These are phyloP conservation scores for Neogobius melanostomus DNA, from an alignment of 2,113 vertebrate genomes.

Conservation along the genomic window DNA sequence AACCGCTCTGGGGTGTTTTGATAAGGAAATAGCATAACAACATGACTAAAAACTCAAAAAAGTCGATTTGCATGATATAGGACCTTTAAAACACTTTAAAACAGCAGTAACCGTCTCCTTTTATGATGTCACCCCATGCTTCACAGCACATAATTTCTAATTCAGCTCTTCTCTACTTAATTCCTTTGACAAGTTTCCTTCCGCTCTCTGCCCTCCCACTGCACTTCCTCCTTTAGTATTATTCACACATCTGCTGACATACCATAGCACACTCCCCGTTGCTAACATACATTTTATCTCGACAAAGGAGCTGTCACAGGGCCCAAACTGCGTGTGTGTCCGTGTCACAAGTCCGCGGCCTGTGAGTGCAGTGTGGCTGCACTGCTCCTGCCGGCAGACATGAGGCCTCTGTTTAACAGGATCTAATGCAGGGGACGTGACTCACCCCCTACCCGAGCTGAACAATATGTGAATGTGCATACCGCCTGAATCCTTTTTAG, in stretches of 20 bases:
- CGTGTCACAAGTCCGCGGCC: constrained; percentile 45
- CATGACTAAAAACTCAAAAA: too few species aligned
- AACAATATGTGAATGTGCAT: constrained; percentile 24
- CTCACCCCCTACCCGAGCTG: constrained; percentile 30
- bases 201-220: constrained; percentile 13
- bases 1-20: too few species aligned
- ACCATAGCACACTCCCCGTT: constrained; percentile 26
- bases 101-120: neutral
- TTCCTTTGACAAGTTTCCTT: constrained; percentile 16
- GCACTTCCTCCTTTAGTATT: constrained; percentile 21
- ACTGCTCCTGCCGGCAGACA: constrained; percentile 50
- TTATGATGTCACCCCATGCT: neutral
- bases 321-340: constrained; percentile 21
- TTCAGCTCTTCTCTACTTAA: constrained; percentile 12
- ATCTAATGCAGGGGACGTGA: constrained; percentile 50
- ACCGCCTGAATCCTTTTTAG: constrained; percentile 24
- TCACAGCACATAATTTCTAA: neutral
- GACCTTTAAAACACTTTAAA: neutral
- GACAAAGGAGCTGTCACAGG: constrained; percentile 51
- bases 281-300: constrained; percentile 51
- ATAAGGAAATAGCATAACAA: too few species aligned
- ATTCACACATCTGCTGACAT: constrained; percentile 44
- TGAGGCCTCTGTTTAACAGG: constrained; percentile 39
- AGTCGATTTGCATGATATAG: too few species aligned
- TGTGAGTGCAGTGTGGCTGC: constrained; percentile 41